These are phyloP conservation scores for Isoperla grammatica DNA, from an alignment of 2,888 invertebrate genomes.

Conservation along the genomic window DNA sequence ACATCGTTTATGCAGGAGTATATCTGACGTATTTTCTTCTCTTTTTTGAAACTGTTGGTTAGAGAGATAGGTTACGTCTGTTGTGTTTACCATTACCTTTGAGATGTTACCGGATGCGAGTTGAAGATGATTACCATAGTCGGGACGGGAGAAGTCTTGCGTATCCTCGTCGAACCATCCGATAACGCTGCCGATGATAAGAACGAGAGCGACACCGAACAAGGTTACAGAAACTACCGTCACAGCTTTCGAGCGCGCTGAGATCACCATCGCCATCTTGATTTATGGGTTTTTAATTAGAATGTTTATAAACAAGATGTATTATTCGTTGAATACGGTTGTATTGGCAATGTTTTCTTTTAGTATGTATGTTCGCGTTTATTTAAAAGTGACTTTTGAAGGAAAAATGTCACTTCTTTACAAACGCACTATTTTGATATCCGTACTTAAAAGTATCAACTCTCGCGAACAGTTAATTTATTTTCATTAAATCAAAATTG, in stretches of 20 bases:
- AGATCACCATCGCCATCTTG: constrained; percentile 60
- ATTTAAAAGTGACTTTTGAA: no score
- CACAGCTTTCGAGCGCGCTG: constrained; percentile 56
- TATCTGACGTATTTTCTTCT: no score
- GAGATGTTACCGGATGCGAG: constrained; percentile 21
- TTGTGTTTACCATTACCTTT: constrained; percentile 18
- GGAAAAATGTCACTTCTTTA: no score
- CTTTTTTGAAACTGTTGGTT: no score
- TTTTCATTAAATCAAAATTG: no score
- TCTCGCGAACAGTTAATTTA: no score
- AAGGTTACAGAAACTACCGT: constrained; percentile 50
- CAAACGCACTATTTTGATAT: no score
- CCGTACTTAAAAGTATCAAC: no score
- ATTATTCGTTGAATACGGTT: neutral
- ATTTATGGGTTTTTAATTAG: neutral
- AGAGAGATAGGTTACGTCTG: no score
- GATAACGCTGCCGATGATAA: constrained; percentile 43
- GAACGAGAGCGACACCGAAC: constrained; percentile 37
- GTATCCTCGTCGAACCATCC: constrained; percentile 52
- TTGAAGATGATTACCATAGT: constrained; percentile 20
- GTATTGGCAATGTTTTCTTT: no score
- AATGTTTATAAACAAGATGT: neutral
- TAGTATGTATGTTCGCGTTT: no score
- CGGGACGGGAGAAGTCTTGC: constrained; percentile 22
- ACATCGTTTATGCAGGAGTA: no score